Evolutionary conservation across 2,797 vertebrate genomes (phyloP).

Genomic region (Odontamblyopus rebecca): DNA sequence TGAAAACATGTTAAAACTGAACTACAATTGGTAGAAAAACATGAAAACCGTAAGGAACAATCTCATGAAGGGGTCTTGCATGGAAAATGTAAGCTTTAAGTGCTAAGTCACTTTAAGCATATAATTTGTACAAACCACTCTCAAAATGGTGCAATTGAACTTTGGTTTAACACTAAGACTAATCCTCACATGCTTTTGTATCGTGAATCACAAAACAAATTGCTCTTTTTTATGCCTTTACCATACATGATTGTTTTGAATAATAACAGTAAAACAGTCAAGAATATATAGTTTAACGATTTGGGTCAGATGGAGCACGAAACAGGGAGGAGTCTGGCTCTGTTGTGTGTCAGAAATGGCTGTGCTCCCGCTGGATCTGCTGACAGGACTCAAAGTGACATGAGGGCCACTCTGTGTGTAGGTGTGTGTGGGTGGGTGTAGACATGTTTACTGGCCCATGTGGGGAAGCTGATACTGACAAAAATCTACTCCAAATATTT

Average conservation of each 20-base stretch:
- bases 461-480: neutral
- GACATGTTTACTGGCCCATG: neutral
- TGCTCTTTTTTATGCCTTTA: neutral
- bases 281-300: slow-evolving; percentile 13
- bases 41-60: too few relatives aligned
- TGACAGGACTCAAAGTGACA: slow-evolving; percentile 74
- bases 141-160: too few relatives aligned
- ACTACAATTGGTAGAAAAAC: too few relatives aligned
- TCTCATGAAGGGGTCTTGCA: too few relatives aligned
- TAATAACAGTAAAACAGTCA: neutral
- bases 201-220: neutral
- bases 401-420: slow-evolving; percentile 6
- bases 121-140: too few relatives aligned
- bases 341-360: slow-evolving; percentile 60
- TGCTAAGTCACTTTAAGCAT: too few relatives aligned
- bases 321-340: slow-evolving; percentile 24
- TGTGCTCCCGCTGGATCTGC: slow-evolving; percentile 65
- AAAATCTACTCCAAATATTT: too few relatives aligned
- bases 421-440: neutral
- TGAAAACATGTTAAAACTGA: too few relatives aligned
- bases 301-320: slow-evolving; percentile 32
- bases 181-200: neutral
- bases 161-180: neutral
- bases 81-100: too few relatives aligned
- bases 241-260: too few relatives aligned